phyloP scores from a whole-genome alignment of 53 echinoderm and acorn worm species.

The Echinarachnius parma region DNA sequence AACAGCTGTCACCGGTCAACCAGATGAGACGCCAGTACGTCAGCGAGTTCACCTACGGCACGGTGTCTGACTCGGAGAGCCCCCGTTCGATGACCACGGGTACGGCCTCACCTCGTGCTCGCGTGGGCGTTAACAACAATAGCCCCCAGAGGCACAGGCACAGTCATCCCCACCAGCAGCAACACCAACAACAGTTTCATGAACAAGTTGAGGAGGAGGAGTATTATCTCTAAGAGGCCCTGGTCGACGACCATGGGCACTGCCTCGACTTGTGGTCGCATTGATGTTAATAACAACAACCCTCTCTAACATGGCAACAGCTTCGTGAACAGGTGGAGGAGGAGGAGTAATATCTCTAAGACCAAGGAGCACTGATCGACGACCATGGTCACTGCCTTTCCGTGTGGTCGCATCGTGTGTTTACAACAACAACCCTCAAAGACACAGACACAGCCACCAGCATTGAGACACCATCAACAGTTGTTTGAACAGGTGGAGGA shows the following conservation, averaged over 20 bases:
- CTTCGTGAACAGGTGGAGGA: constrained; percentile 9
- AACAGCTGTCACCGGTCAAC: constrained; percentile 59
- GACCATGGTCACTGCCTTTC: constrained; percentile 7
- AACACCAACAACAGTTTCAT: constrained; percentile 7
- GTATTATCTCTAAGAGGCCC: constrained; percentile 23
- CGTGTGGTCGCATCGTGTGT: constrained; percentile 16
- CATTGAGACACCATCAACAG: neutral
- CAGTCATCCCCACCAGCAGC: constrained; percentile 15
- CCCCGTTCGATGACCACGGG: constrained; percentile 10
- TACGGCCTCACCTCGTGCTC: constrained; percentile 4
- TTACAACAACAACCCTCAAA: neutral
- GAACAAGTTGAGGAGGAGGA: constrained; percentile 19
- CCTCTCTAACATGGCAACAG: constrained; percentile 9
- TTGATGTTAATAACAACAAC: constrained; percentile 1
- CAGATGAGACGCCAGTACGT: constrained; percentile 40
- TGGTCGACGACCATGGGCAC: neutral
- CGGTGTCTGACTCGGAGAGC: constrained; percentile 17
- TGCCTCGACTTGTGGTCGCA: too few relatives aligned
- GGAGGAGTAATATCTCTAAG: constrained; percentile 31
- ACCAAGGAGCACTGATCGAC: neutral
- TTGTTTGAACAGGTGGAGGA: constrained; percentile 5
- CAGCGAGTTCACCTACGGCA: constrained; percentile 33
- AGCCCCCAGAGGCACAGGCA: constrained; percentile 13
- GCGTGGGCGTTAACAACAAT: constrained; percentile 6
- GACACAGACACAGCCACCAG: constrained; percentile 23